Conservation (phyloP, 2,888 invertebrate species). For the Andrena marginata region DNA sequence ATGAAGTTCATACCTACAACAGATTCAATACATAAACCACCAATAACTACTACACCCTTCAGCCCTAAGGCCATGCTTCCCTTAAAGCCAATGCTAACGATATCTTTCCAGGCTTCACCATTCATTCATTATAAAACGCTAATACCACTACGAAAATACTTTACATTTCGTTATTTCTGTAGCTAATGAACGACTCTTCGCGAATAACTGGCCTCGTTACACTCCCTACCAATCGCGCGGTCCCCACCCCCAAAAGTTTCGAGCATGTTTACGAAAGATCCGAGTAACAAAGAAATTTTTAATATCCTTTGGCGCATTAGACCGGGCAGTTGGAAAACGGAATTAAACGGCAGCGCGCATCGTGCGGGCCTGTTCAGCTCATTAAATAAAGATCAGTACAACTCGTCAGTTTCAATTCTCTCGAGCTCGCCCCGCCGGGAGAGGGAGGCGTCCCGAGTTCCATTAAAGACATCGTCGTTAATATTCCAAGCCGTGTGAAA, state of each 20-base stretch:
- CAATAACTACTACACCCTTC: no score
- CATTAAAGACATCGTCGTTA: slow-evolving; percentile 57
- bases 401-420: slow-evolving; percentile 51
- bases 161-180: no score
- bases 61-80: no score
- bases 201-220: background rate
- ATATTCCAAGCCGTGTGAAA: slow-evolving; percentile 50
- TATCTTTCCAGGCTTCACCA: background rate
- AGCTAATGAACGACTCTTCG: background rate
- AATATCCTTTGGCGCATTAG: slow-evolving; percentile 5
- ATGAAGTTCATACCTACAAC: no score
- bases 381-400: slow-evolving; percentile 53
- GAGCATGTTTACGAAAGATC: background rate
- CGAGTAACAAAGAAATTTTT: background rate
- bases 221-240: no score
- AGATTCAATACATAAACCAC: no score
- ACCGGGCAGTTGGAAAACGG: slow-evolving; percentile 5
- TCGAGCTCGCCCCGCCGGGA: background rate
- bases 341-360: slow-evolving; percentile 13
- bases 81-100: no score
- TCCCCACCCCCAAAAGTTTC: background rate
- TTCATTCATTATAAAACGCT: background rate
- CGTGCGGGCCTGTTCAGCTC: slow-evolving; percentile 42
- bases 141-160: no score
- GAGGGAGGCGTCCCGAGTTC: slow-evolving; percentile 27